Base-by-base conservation (phyloP, 2,888 invertebrate genomes). In the Aphidius colemani region DNA sequence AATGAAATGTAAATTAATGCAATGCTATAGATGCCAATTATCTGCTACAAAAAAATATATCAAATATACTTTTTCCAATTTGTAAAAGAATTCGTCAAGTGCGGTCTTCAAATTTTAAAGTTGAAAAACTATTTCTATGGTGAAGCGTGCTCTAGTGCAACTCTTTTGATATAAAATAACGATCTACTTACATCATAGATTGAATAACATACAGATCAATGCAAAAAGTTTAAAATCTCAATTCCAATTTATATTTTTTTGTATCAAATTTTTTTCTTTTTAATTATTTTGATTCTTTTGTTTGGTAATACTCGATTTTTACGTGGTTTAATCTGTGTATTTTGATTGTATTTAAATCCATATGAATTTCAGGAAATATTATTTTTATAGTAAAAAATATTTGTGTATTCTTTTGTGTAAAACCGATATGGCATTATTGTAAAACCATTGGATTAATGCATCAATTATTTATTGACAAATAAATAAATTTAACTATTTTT, bases 21-120 rank as follows among this genome's bases (percentile, higher is more conserved):
- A 18, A 18, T 18, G 13, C 13, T 18, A 18, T 13, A 1, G 76
- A 78, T 75, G 77, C 79, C 80, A 79, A 80, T 81, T 81, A 79
- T 75, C 5, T 30, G 3, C 5, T 30, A 30, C 30, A 30, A 30
- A 30, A 30, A 30, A 5, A 30, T 30, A 30, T 30, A 18, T 5
- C 30, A 30, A 0, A 30, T 30, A 30, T 30, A 18, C 13, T 30
- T 30, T 30, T 71, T 81, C 80, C 81, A 81, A 81, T 81, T 81
- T 81, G 80, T 74, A 73, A 70, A 72, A 69, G 71, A 72, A 74
- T 71, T 78, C 73, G 13, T 80, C 72, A 71, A 81, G 81, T 74
- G 75, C 76, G 68, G 75, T 30, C 30, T 75, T 76, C 72, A 78
- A 80, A 75, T 79, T 79, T 18, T 1, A 71, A 74, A 71, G 73